These are phyloP conservation scores for Agapornis roseicollis DNA, from an alignment of 2,113 vertebrate genomes.

Conservation along the genomic window DNA sequence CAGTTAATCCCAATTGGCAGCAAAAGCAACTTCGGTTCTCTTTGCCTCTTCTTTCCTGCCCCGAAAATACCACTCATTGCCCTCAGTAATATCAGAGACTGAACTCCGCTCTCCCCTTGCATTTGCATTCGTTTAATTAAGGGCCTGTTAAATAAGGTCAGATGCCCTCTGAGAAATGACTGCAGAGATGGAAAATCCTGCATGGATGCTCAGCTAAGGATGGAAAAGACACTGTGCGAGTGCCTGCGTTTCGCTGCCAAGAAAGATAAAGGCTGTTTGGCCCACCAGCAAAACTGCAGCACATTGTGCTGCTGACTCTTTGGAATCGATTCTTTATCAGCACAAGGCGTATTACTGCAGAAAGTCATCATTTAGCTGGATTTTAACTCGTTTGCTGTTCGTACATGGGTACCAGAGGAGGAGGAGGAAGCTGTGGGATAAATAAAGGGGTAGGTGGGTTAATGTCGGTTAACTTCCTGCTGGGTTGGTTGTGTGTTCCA, in stretches of 20 bases:
- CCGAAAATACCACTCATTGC: not conserved
- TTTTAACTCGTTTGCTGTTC: not conserved
- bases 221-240: not conserved
- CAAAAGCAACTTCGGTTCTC: constrained; percentile 2
- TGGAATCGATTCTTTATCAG: constrained; percentile 14
- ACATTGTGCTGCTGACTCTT: not conserved
- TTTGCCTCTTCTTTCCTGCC: not conserved
- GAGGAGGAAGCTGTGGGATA: not conserved
- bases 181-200: not conserved
- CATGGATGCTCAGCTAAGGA: constrained; percentile 1
- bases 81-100: not conserved
- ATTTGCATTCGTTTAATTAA: constrained; percentile 45
- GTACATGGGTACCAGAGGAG: fast-evolving
- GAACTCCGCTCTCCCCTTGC: not conserved
- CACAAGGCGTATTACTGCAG: not conserved
- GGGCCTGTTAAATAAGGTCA: constrained; percentile 42
- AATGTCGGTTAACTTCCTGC: not conserved
- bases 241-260: not conserved
- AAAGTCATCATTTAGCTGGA: not conserved
- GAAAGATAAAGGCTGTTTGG: not conserved
- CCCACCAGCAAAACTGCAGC: not conserved
- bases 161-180: constrained; percentile 4
- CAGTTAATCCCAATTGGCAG: not conserved
- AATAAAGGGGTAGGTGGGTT: not conserved
- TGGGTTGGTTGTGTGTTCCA: not conserved